Evolutionary conservation across 2,113 vertebrate species (phyloP).

Genomic region (Prinia subflava): DNA sequence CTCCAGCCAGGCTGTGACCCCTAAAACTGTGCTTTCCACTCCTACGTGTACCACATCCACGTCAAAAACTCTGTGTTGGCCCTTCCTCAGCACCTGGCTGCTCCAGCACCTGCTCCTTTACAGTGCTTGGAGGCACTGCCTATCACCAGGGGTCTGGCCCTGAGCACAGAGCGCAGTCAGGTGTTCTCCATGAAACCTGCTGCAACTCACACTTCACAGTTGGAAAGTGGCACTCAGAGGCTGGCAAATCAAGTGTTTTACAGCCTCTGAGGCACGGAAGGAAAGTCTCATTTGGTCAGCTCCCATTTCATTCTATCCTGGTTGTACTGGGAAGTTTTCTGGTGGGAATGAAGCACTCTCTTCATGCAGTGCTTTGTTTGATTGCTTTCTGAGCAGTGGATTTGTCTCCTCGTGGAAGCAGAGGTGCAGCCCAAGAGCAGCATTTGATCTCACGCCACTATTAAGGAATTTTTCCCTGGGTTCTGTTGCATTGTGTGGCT

Average conservation of each 20-base stretch:
- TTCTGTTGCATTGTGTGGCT: background rate
- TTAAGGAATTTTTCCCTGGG: background rate
- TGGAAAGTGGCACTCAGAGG: accelerated
- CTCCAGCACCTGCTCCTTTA: background rate
- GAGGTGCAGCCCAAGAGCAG: background rate
- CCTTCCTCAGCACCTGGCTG: background rate
- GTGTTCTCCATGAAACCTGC: background rate
- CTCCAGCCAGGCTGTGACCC: background rate
- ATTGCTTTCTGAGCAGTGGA: background rate
- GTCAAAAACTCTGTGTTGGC: accelerated
- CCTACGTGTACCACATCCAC: accelerated
- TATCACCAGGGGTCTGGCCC: background rate
- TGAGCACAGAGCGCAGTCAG: accelerated
- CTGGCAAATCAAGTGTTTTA: background rate
- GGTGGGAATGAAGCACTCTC: background rate
- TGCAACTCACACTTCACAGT: background rate
- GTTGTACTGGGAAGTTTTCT: background rate
- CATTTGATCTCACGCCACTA: background rate
- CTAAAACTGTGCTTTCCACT: background rate
- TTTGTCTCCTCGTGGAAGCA: background rate
- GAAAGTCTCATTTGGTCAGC: background rate
- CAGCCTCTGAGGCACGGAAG: background rate
- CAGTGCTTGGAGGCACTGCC: background rate
- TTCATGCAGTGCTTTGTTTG: background rate
- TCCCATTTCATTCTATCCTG: background rate